A percentile compares a stretch with the other conserved stretches of the same genome.
Conservation (phyloP, 92 coral and sea anemone genomes). For the Micromussa lordhowensis region DNA sequence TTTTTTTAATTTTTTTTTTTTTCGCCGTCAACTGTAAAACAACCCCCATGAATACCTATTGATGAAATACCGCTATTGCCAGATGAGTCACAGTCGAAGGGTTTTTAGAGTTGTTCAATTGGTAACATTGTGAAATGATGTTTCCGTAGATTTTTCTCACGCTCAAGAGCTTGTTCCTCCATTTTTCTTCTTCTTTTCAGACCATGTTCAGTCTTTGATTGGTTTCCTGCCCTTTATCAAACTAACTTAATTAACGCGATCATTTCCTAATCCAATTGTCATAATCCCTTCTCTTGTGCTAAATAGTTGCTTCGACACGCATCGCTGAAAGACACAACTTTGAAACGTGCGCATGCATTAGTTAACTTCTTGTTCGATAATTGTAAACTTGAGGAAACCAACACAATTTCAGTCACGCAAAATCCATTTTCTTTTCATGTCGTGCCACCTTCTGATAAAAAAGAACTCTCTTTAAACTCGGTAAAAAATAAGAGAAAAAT, state of each 20-base stretch:
- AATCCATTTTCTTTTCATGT: not conserved
- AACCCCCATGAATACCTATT: not conserved
- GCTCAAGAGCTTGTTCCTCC: not conserved
- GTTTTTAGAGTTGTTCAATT: not conserved
- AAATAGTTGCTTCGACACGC: not conserved
- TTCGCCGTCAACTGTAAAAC: not conserved
- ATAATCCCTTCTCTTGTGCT: not conserved
- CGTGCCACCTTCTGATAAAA: not conserved
- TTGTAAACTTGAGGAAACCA: not conserved
- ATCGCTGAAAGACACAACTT: not conserved
- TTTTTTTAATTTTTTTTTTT: no score
- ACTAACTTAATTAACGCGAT: not conserved
- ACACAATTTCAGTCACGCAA: not conserved
- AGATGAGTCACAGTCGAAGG: not conserved
- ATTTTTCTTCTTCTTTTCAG: not conserved
- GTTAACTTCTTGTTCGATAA: not conserved
- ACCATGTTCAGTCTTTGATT: not conserved
- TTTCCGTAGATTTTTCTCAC: not conserved
- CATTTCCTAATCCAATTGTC: constrained; percentile 30
- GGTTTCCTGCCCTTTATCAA: not conserved
- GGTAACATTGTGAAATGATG: not conserved
- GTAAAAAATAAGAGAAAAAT: not conserved
- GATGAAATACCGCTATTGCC: not conserved
- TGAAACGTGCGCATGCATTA: not conserved
- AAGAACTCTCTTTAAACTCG: not conserved